phyloP scores from a whole-genome alignment of 2,888 invertebrate species.

The Therioaphis trifolii region DNA sequence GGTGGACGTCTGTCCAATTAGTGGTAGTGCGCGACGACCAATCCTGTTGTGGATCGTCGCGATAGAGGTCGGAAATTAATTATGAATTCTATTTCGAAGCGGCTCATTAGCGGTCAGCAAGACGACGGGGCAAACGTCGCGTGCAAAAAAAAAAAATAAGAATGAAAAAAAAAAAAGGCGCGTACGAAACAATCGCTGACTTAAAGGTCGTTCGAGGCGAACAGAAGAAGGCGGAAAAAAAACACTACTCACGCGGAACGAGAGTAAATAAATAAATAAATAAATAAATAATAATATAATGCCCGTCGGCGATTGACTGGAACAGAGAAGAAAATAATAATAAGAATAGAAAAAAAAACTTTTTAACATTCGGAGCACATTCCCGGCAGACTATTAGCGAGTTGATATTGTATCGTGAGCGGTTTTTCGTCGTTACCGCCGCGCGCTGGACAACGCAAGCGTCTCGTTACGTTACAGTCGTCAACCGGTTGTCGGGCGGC shows the following conservation, averaged over 20 bases:
- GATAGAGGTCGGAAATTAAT: slow-evolving; percentile 39
- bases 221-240: too few relatives aligned
- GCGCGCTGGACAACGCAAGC: slow-evolving; percentile 3
- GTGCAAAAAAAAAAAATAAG: neutral
- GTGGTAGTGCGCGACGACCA: slow-evolving; percentile 5
- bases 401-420: slow-evolving; percentile 23
- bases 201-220: too few relatives aligned
- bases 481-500: slow-evolving; percentile 51
- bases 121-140: neutral
- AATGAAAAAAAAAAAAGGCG: neutral
- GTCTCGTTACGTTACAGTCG: slow-evolving; percentile 44
- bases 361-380: slow-evolving; percentile 61
- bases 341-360: slow-evolving; percentile 22
- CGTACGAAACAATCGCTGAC: too few relatives aligned
- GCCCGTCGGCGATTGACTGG: neutral
- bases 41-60: slow-evolving; percentile 2
- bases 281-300: slow-evolving; percentile 42
- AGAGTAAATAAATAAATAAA: slow-evolving; percentile 16
- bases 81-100: slow-evolving; percentile 54
- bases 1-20: slow-evolving; percentile 51
- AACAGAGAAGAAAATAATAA: too few relatives aligned
- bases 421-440: slow-evolving; percentile 50
- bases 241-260: neutral
- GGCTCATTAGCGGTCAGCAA: slow-evolving; percentile 48
- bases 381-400: slow-evolving; percentile 56